phyloP scores from a whole-genome alignment of 1,140 invertebrate genomes.

The Drosophila bipectinata region DNA sequence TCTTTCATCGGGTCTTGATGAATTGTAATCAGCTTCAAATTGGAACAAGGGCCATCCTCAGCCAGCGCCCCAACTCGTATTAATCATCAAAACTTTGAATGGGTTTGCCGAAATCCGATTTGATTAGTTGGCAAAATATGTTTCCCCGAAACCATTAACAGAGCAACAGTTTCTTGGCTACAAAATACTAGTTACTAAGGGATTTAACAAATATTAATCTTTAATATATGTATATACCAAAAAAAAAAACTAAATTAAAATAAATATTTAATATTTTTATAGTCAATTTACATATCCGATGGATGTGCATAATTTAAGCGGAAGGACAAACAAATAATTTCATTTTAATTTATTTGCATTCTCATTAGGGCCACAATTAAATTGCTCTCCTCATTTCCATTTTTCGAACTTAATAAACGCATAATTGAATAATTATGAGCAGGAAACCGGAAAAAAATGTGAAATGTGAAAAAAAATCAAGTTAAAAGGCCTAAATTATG shows the following conservation, averaged over 20 bases:
- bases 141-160: constrained; percentile 1
- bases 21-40: constrained; percentile 77
- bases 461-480: constrained; percentile 1
- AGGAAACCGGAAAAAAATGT: background rate
- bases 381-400: constrained; percentile 20
- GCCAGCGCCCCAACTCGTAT: no score
- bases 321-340: constrained; percentile 45
- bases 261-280: background rate
- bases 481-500: constrained; percentile 23
- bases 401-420: constrained; percentile 38
- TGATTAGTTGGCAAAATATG: constrained; percentile 51
- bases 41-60: constrained; percentile 45
- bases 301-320: constrained; percentile 46
- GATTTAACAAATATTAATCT: no score
- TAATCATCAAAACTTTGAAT: constrained; percentile 50
- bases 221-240: no score
- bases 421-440: constrained; percentile 48
- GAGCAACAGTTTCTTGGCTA: constrained; percentile 30
- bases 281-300: constrained; percentile 23
- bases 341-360: constrained; percentile 49
- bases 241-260: background rate
- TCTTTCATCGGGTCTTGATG: constrained; percentile 43
- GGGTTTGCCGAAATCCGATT: constrained; percentile 23
- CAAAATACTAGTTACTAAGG: constrained; percentile 1
- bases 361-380: constrained; percentile 52